These are phyloP conservation scores for Emydura subglobosa DNA, from an alignment of 2,113 vertebrate genomes.

Conservation along the genomic window DNA sequence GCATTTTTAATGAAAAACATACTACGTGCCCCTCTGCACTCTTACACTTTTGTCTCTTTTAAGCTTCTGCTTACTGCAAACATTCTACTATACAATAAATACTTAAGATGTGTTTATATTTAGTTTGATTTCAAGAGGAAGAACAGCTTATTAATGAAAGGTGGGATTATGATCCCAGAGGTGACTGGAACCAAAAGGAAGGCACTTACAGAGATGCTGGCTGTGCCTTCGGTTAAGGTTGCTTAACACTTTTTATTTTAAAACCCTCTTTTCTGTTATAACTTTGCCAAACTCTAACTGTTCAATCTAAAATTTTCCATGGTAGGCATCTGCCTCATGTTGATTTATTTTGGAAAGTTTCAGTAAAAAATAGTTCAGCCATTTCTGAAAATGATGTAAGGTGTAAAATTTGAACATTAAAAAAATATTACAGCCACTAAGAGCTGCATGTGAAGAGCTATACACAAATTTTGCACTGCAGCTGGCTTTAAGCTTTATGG, in stretches of 20 bases:
- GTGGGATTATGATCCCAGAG: slow-evolving; percentile 12
- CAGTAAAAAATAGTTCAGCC: not conserved
- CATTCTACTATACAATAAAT: not conserved
- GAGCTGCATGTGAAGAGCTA: not conserved
- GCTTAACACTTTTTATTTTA: not conserved
- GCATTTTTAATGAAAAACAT: not conserved
- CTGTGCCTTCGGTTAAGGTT: not conserved
- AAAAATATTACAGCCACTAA: not conserved
- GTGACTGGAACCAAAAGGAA: not conserved
- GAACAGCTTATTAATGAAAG: slow-evolving; percentile 50
- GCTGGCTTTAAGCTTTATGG: not conserved
- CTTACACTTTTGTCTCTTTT: not conserved
- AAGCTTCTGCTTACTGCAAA: slow-evolving; percentile 43
- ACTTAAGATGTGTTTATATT: slow-evolving; percentile 37
- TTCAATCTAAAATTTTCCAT: not conserved
- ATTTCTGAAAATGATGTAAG: not conserved
- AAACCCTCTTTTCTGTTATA: not conserved
- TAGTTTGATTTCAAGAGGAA: slow-evolving; percentile 43
- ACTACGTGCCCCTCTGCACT: not conserved
- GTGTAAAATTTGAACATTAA: not conserved
- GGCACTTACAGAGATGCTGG: not conserved
- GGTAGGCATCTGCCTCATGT: not conserved
- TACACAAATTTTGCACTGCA: not conserved
- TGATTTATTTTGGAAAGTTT: not conserved
- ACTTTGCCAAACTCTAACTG: not conserved